Evolutionary conservation across 2,797 vertebrate species (phyloP).

Genomic region (Rachycentron canadum): DNA sequence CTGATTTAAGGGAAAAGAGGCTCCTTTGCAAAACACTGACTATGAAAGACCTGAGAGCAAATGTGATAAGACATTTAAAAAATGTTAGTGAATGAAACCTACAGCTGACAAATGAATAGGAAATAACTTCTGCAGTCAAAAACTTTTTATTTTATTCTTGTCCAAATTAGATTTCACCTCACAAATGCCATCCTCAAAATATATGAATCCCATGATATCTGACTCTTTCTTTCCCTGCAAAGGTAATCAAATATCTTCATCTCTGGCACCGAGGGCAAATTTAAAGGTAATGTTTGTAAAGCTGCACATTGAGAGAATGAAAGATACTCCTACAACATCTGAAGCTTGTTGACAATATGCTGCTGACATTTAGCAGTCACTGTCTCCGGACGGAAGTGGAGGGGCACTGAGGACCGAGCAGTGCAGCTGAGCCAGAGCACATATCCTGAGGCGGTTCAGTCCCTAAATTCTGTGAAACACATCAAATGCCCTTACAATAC

Average conservation of each 20-base stretch:
- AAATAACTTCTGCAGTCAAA: constrained; percentile 26
- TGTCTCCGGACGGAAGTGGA: constrained; percentile 38
- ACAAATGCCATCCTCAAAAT: constrained; percentile 44
- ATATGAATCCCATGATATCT: neutral
- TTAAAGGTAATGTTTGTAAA: constrained; percentile 32
- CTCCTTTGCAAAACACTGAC: constrained; percentile 40
- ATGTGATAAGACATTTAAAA: constrained; percentile 28
- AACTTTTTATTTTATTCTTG: constrained; percentile 17
- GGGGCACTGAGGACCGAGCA: constrained; percentile 26
- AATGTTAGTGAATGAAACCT: constrained; percentile 22
- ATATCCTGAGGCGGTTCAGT: constrained; percentile 59
- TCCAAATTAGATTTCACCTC: constrained; percentile 33
- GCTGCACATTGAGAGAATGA: constrained; percentile 21
- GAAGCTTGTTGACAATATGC: constrained; percentile 28
- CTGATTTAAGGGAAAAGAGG: constrained; percentile 17
- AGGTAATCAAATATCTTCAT: constrained; percentile 22
- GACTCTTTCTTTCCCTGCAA: neutral
- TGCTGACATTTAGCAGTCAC: constrained; percentile 67
- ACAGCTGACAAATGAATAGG: constrained; percentile 8
- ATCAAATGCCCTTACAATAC: constrained; percentile 46
- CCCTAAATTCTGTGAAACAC: constrained; percentile 55
- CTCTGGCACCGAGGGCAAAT: constrained; percentile 11
- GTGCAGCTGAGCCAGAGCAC: constrained; percentile 42
- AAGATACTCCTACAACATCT: constrained; percentile 1
- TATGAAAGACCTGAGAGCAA: constrained; percentile 22